Evolutionary conservation across 2,113 vertebrate genomes (phyloP).

Genomic region (Scopus umbretta): DNA sequence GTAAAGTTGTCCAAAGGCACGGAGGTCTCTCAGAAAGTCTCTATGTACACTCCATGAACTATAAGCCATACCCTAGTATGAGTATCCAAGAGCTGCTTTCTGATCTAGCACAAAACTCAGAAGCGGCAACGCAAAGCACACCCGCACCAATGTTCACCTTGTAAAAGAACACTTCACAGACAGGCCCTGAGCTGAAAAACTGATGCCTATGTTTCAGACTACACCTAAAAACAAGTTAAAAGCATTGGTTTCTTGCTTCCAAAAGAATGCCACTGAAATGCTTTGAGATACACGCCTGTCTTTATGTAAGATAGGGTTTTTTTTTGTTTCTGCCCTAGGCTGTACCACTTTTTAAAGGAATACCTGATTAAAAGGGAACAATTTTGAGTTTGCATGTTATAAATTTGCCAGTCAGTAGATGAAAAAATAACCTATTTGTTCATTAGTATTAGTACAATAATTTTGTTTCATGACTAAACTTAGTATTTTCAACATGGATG

Average conservation of each 20-base stretch:
- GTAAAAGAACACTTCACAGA: background rate
- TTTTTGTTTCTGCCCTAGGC: background rate
- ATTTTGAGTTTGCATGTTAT: background rate
- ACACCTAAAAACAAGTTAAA: background rate
- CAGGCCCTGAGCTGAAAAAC: background rate
- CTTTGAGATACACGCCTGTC: background rate
- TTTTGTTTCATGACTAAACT: background rate
- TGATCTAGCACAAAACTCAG: background rate
- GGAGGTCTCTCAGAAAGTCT: background rate
- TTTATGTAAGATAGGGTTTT: background rate
- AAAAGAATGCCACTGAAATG: background rate
- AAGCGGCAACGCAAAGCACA: background rate
- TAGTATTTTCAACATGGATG: background rate
- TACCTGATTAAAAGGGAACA: background rate
- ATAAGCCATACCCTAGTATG: background rate
- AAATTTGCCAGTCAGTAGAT: background rate
- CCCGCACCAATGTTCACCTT: background rate
- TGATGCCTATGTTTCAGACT: background rate
- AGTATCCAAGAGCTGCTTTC: background rate
- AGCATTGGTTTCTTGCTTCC: background rate
- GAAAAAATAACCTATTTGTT: background rate
- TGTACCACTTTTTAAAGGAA: background rate
- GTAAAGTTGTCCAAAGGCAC: background rate
- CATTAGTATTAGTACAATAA: background rate
- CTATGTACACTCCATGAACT: background rate